A percentile compares a stretch with the other conserved stretches of the same genome.
Conservation (phyloP, 1,140 invertebrate genomes). For the Sinella curviseta region DNA sequence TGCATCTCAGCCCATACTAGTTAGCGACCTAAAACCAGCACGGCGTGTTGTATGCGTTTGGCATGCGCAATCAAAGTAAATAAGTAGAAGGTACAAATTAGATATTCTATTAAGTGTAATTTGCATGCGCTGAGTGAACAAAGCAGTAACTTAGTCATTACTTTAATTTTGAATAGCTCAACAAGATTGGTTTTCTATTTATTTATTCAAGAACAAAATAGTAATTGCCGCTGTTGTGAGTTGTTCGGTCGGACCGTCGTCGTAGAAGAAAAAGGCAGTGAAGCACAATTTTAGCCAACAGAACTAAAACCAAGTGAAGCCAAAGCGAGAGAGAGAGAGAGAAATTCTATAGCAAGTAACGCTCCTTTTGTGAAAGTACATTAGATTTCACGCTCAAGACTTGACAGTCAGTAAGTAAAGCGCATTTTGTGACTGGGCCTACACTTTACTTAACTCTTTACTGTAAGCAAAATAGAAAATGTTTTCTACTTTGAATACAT, state of each 20-base stretch:
- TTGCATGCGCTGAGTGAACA: background rate
- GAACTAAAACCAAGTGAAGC: too few species aligned
- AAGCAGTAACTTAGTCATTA: slow-evolving; percentile 4
- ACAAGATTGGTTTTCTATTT: slow-evolving; percentile 21
- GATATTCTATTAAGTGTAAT: slow-evolving; percentile 3
- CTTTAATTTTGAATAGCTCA: background rate
- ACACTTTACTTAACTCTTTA: background rate
- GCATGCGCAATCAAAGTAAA: background rate
- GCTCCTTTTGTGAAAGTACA: background rate
- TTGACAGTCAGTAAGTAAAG: background rate
- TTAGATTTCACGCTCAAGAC: background rate
- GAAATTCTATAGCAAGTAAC: background rate
- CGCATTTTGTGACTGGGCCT: background rate
- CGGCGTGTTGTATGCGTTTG: too few species aligned
- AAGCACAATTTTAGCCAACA: too few species aligned
- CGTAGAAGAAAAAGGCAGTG: too few species aligned
- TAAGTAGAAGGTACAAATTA: slow-evolving; percentile 16
- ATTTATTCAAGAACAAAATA: background rate
- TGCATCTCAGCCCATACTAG: too few species aligned
- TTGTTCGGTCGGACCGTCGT: background rate
- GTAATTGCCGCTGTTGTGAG: background rate
- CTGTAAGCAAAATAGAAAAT: background rate
- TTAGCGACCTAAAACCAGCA: too few species aligned
- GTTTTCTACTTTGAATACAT: background rate
- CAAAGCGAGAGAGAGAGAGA: background rate